Evolutionary conservation across 1,140 invertebrate genomes (phyloP), one percentile per base, ranked within the genome.

Genomic region (Drosophila prosaltans): DNA sequence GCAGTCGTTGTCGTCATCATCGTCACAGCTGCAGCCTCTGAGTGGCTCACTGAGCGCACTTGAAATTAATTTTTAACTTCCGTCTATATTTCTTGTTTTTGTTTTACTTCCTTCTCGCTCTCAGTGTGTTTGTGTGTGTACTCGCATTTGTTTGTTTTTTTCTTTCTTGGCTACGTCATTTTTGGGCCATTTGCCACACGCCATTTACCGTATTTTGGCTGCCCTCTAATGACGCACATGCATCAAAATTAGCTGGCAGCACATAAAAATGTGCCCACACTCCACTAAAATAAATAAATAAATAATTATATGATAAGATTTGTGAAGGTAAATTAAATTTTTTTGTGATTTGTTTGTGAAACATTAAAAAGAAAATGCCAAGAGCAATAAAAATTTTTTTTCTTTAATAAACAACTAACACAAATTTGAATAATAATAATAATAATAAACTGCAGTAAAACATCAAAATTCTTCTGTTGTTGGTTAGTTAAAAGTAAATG

Each of bases 61-160:
- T 80, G 65, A 89, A 88, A 88, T 88, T 89, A 89, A 88, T 88
- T 89, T 88, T 88, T 88, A 88, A 88, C 83, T 88, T 88, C 84
- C 84, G 83, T 72, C 80, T 81, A 86, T 85, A 78, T 85, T 85
- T 78, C 82, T 72, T 61, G 63, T 55, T 72, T 59, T 30, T 62
- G 43, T 41, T 55, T 61, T 51, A 70, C 41, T 64, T 40, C 41
- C 74, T 48, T 55, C 77, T 71, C 70, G 48, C 28, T 48, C 69
- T 69, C 28, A 60, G 61, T 78, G 24, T 69, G 55, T 64, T 74
- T 60, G 72, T 57, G 60, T 75, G 32, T 28, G 30, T 57, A 41
- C 6, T 3, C 6, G 32, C 6, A 5, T 36, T 36, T 36, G 32
- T 36, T 58, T 59, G 3, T 16, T n/a, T 64, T 71, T 21, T 51